Conservation (phyloP, 2,888 invertebrate genomes). For the Drosophila maculinotata region DNA sequence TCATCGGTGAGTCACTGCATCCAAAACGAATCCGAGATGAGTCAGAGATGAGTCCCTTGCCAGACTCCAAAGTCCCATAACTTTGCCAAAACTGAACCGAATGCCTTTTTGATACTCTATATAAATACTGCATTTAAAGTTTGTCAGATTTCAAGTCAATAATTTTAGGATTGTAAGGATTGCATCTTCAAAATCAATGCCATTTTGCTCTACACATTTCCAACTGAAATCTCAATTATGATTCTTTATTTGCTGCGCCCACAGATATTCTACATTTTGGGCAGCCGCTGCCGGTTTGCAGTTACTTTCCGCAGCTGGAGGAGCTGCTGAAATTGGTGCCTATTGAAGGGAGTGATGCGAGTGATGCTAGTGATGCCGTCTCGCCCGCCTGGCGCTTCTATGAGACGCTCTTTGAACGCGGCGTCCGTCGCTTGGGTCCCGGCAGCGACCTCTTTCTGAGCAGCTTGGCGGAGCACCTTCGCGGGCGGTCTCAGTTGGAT, state of each 20-base stretch:
- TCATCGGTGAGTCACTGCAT: constrained; percentile 48
- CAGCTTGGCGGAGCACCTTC: constrained; percentile 54
- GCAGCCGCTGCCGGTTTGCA: constrained; percentile 74
- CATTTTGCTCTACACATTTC: too few relatives aligned
- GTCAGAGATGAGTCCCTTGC: too few relatives aligned
- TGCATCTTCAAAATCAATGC: too few relatives aligned
- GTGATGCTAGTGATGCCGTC: neutral
- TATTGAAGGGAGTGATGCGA: neutral
- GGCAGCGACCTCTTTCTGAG: constrained; percentile 71
- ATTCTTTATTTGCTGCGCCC: neutral
- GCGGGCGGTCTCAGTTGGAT: constrained; percentile 27
- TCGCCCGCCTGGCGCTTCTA: constrained; percentile 73
- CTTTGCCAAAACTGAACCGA: too few relatives aligned
- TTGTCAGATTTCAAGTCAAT: too few relatives aligned
- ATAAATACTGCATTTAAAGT: too few relatives aligned
- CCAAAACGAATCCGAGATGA: too few relatives aligned
- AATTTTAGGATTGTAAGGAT: too few relatives aligned
- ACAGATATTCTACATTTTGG: constrained; percentile 83
- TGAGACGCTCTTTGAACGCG: constrained; percentile 71
- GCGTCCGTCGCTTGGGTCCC: constrained; percentile 62
- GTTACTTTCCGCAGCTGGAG: constrained; percentile 64
- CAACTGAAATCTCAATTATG: too few relatives aligned
- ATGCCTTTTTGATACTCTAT: too few relatives aligned
- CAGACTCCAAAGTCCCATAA: too few relatives aligned
- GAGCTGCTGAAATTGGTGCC: constrained; percentile 73